Base-by-base conservation (phyloP, 2,113 vertebrate species). In the Zosterops hypoxanthus region DNA sequence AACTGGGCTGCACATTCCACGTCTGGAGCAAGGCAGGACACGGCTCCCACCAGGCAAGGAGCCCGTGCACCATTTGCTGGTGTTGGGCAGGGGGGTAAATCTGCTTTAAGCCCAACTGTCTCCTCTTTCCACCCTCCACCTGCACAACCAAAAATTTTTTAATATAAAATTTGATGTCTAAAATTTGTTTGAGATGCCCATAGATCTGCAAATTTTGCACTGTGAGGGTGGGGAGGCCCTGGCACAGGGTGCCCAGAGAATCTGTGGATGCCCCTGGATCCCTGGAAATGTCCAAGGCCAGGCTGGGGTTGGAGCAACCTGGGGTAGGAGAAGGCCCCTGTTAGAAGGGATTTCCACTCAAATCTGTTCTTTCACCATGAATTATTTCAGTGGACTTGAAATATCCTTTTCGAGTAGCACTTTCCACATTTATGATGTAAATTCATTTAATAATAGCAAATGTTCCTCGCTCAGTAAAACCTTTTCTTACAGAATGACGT, bases 241-340 rank as follows among this genome's bases (percentile, higher is more conserved):
- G 78, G 53, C 13, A 66, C 19, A 44, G 22, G 7, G 2, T 15
- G 11, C 31, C 8, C 22, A 59, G 23, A 39, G 52, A 2, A 66
- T 28, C 20, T 75, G 39, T 25, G 47, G 41, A 18, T 76, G n/a
- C 34, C 2, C 55, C 21, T 41, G 28, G 14, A 41, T 22, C 29
- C 24, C 29, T 55, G 70, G 41, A 12, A 69, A 11, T 31, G 24
- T 3, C 61, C 21, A 14, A 82, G 47, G 20, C 28, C 53, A 41
- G 47, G n/a, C 0, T 49, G 55, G 14, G 18, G 11, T 68, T 61
- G 61, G 39, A 76, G 17, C n/a, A 19, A 0, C 9, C 41, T 33
- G 29, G 9, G 7, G 0, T 20, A 36, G 9, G 1, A 6, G 25
- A 42, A 61, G 14, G 18, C 24, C 12, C 6, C 5, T 24, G 0